Evolutionary conservation across 2,113 vertebrate species (phyloP), one percentile per base, ranked within the genome.

Genomic region (Gopherus evgoodei): DNA sequence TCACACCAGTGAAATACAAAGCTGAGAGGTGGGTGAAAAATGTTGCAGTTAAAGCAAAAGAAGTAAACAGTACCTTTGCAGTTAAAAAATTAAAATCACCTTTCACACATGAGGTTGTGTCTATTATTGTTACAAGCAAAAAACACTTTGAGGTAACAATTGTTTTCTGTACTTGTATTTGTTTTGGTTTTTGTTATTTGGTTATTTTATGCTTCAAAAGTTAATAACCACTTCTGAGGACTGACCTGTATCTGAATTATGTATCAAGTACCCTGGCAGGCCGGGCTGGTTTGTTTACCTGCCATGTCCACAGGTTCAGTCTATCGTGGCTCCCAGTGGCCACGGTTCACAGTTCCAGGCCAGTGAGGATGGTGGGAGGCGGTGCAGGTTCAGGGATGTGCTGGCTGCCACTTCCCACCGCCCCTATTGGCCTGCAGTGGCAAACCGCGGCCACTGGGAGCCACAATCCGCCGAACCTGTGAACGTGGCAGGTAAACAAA

Each of bases 21-120:
- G 53, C 11, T 78, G 89, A 93, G 87, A 97, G 89, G 82, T 84
- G 12, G 44, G 54, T 75, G 80, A 89, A 89, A 92, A 88, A 93
- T 85, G 78, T 83, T 95, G 62, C 57, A 59, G 69, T 87, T 91
- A 90, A 94, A 93, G 76, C 50, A 50, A 94, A 95, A 69, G 82
- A 88, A 91, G 92, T 27, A 84, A 87, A 93, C 84, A 95, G 93
- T 35, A 42, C 84, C 0, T 90, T 93, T 59, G 19, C 13, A 94
- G 87, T 83, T 86, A 92, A 95, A 94, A 1, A 1, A 10, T 89
- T 94, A 93, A 91, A 93, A 87, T n/a, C 54, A 65, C 65, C 80
- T 96, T 96, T 94, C 52, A 10, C 25, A 4, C 17, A 0, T 29
- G 44, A 49, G 86, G 35, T 2, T 27, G 24, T n/a, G 79, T 56